Base-by-base conservation (phyloP, 37 sponge, comb jelly and placozoan genomes). In the Axinella damicornis region DNA sequence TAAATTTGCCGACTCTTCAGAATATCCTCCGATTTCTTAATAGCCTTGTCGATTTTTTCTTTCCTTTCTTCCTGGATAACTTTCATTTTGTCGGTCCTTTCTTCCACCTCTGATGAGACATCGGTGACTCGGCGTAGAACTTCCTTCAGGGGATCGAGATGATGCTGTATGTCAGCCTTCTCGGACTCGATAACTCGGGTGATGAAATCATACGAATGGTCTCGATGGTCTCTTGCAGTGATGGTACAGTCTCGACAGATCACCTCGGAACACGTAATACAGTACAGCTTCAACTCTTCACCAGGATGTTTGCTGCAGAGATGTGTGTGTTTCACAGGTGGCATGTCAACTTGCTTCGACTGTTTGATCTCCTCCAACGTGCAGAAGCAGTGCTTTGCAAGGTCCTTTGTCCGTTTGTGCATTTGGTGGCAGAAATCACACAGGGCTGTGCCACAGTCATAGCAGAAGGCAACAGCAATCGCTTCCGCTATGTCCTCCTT, bases 171-270 rank as follows among this genome's bases (percentile, higher is more conserved):
- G 0, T 40, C 55, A 17, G 21, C 78, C n/a, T 64, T 60, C 71
- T 89, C 78, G 18, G 19, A 40, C 27, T 68, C 70, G 24, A 82
- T 74, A 46, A 83, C 36, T 1, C 77, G 55, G 2, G 35, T 4
- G 34, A 89, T 83, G 30, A 83, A 89, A 15, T 89, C 71, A 71
- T 36, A 82, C 0, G 61, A 38, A 46, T 82, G 83, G 31, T 81
- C 74, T 4, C 73, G 71, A 34, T 89, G 89, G 40, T 89, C 83
- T 46, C 39, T 69, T 38, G 57, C 46, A 17, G 68, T 77, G 5
- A 82, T 62, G 2, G 77, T 76, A 53, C 89, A 89, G 78, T 83
- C 77, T 1, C 77, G 35, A 70, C 89, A 89, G 37, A 89, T 82
- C 12, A 82, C 77, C 24, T 68, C 76, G 0, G 69, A 18, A 41